Evolutionary conservation across 1,140 invertebrate genomes (phyloP), one percentile per base, ranked within the genome.

Genomic region (Orchestia grillus): DNA sequence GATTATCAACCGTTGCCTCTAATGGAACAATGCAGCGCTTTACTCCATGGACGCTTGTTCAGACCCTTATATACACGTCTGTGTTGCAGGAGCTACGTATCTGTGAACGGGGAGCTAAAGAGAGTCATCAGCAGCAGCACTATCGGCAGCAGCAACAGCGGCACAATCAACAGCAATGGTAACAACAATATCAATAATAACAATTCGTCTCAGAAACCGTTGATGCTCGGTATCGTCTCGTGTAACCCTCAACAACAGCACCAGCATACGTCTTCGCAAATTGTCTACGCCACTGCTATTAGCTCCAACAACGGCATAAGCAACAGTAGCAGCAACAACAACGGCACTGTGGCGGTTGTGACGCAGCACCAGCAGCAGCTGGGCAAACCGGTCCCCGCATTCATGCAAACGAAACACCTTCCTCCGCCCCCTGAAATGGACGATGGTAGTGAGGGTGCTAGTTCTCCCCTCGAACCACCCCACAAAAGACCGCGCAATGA

Each of bases 61-160:
- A 53, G 19, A 8, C 19, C 47, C 47, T 53, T 8, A 53, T 53
- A 19, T 53, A 8, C 19, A 19, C 19, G 47, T 53, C 47, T 90
- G n/a, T 42, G 43, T 90, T 90, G n/a, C 92, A 94, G 92, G 44
- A 94, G 92, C 92, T 94, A 94, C 92, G 92, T 94, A 16, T 94
- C 92, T 15, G 92, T 94, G 15, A 94, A 94, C 44, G 92, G 92
- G 19, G 92, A 94, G 36, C 43, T 94, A 19, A 94, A 45, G 44
- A 44, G 92, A 47, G 92, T 94, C 0, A 94, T 94, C 40, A 47
- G 92, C 43, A 45, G 41, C 43, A 94, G 44, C 92, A 94, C 92
- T 44, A 94, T 94, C 36, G 92, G 92, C 0, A 94, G 92, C 44
- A 94, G 44, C 44, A 94, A 94, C 92, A 94, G 92, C 44, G 92